phyloP scores from a whole-genome alignment of 2,113 vertebrate species.

The Hemichromis elongatus region DNA sequence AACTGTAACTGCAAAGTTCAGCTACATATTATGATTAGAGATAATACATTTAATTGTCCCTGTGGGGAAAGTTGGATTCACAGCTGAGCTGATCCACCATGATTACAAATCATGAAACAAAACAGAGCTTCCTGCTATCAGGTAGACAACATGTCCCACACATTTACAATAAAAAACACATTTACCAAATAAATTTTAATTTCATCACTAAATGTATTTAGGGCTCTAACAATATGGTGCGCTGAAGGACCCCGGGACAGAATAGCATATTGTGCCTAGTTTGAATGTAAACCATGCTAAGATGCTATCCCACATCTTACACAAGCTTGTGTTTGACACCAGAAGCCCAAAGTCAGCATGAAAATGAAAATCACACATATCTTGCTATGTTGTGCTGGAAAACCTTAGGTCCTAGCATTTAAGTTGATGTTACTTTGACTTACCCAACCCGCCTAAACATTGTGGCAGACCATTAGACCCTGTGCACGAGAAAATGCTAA shows the following conservation, averaged over 20 bases:
- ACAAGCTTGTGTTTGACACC: background rate
- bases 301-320: background rate
- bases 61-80: background rate
- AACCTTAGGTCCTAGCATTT: background rate
- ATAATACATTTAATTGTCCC: background rate
- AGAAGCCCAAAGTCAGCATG: background rate
- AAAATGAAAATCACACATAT: background rate
- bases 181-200: background rate
- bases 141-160: background rate
- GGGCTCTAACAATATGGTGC: background rate
- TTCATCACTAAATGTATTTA: background rate
- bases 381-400: background rate
- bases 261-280: background rate
- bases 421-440: background rate
- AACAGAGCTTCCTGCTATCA: background rate
- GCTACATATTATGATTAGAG: background rate
- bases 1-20: background rate
- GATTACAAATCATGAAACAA: background rate
- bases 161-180: background rate
- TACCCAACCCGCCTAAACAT: background rate
- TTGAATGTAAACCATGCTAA: background rate
- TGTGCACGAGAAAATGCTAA: too few relatives aligned
- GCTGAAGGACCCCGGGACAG: background rate
- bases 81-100: background rate
- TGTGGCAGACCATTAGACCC: background rate